phyloP scores from a whole-genome alignment of 2,113 vertebrate species.

The Lampris megalopsis region DNA sequence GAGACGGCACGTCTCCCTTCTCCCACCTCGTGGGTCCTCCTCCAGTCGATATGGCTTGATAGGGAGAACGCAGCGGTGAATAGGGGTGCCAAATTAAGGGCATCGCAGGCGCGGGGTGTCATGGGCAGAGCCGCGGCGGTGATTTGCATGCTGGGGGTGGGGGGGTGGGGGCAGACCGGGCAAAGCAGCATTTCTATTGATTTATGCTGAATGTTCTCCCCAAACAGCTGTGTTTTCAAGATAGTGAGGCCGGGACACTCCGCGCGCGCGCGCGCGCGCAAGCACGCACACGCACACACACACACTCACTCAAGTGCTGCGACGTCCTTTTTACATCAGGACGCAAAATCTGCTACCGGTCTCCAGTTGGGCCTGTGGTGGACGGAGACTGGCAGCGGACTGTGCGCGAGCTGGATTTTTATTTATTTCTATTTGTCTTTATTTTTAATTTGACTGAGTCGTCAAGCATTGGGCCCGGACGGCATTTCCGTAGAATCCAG shows the following conservation, averaged over 20 bases:
- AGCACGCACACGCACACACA: no score
- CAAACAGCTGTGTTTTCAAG: constrained; percentile 50
- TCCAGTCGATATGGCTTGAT: constrained; percentile 66
- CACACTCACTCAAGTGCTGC: constrained; percentile 31
- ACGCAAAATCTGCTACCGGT: constrained; percentile 24
- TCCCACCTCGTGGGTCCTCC: constrained; percentile 64
- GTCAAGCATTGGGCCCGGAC: no score
- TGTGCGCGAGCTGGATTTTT: constrained; percentile 31
- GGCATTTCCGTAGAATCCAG: no score
- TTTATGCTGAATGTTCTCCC: no score
- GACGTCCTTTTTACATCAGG: constrained; percentile 48
- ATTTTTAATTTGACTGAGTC: no score
- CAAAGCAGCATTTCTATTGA: constrained; percentile 39
- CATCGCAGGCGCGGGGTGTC: constrained; percentile 49
- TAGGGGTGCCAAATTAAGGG: constrained; percentile 62
- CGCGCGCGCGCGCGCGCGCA: no score
- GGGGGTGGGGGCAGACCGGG: constrained; percentile 10
- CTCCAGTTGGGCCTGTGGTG: no score
- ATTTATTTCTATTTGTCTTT: not conserved
- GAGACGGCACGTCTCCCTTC: constrained; percentile 58
- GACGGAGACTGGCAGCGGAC: constrained; percentile 18
- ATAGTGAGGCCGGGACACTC: constrained; percentile 48
- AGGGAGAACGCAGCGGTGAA: constrained; percentile 45
- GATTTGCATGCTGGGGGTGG: constrained; percentile 42
- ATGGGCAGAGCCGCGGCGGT: constrained; percentile 41